Evolutionary conservation across 1,140 invertebrate species (phyloP), one percentile per base, ranked within the genome.

Genomic region (Micrasema minimum): DNA sequence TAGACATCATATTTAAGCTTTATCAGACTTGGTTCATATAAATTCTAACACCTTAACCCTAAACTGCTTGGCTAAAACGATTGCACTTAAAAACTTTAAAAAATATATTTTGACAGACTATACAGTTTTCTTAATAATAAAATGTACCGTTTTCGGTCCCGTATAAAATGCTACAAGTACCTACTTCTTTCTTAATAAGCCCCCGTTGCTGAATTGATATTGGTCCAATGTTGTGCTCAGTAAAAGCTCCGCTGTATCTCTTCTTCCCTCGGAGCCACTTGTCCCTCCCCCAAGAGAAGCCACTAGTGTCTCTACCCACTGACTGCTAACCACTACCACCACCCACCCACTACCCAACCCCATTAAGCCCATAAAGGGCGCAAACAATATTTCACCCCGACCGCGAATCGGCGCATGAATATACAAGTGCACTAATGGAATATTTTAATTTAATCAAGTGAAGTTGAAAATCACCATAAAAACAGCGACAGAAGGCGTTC

Each of bases 391-490:
- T 59, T 41, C 31, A 16, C 35, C 43, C 50, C 50, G 23, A 53
- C 50, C 23, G 23, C 22, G 23, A 26, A 14, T 4, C 11, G 20
- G n/a, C 23, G 50, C 12, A 26, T 26, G 11, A 22, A 53, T 23
- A 26, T 23, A 53, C 4, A 37, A 16, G 7, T 57, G 53, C 26
- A 35, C 53, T 59, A 59, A 38, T 38, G 14, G 35, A 57, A 59
- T 59, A 59, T 59, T 59, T 38, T 20, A 59, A 59, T 59, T 18
- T 59, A 59, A 59, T 38, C 55, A 59, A 59, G 10, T 57, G n/a
- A 9, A 2, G 4, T 22, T 53, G 12, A 10, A 53, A 26, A 26
- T 31, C 26, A 7, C 26, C 26, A 31, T 31, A 31, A 31, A 31
- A 31, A 31, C 3, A 31, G n/a, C 26, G 26, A 31, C 26, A 7